phyloP scores from a whole-genome alignment of 2,797 vertebrate genomes.

The Sphenodon punctatus region DNA sequence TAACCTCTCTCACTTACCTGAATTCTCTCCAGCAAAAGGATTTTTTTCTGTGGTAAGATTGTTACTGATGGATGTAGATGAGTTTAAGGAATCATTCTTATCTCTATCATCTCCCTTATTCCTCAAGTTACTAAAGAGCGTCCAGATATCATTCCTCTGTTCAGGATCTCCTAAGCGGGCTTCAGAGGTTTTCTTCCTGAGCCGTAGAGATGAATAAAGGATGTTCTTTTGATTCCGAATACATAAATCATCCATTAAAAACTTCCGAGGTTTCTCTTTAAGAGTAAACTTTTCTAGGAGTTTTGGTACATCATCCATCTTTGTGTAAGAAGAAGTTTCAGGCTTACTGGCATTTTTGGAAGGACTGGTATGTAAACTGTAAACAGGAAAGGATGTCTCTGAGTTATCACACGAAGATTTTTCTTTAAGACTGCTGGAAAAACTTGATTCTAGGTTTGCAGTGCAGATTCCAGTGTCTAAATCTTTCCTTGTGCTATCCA shows the following conservation, averaged over 20 bases:
- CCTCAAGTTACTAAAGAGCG: slow-evolving; percentile 75
- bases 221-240: slow-evolving; percentile 65
- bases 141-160: slow-evolving; percentile 69
- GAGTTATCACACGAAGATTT: neutral
- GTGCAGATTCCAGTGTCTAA: neutral
- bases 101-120: slow-evolving; percentile 35
- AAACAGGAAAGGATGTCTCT: neutral
- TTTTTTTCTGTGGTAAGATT: neutral
- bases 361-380: slow-evolving; percentile 23
- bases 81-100: neutral
- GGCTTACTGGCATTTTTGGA: neutral
- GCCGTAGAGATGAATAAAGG: slow-evolving; percentile 81
- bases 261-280: slow-evolving; percentile 58
- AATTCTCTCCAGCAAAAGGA: neutral
- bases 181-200: slow-evolving; percentile 64
- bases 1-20: no score
- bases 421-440: neutral
- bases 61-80: neutral
- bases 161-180: slow-evolving; percentile 9
- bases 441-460: neutral
- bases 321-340: slow-evolving; percentile 10
- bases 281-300: slow-evolving; percentile 77
- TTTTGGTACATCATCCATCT: slow-evolving; percentile 74
- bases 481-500: neutral
- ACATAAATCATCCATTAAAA: slow-evolving; percentile 27